These are phyloP conservation scores for Dryoscopus gambensis DNA, from an alignment of 2,113 vertebrate species.

Conservation along the genomic window DNA sequence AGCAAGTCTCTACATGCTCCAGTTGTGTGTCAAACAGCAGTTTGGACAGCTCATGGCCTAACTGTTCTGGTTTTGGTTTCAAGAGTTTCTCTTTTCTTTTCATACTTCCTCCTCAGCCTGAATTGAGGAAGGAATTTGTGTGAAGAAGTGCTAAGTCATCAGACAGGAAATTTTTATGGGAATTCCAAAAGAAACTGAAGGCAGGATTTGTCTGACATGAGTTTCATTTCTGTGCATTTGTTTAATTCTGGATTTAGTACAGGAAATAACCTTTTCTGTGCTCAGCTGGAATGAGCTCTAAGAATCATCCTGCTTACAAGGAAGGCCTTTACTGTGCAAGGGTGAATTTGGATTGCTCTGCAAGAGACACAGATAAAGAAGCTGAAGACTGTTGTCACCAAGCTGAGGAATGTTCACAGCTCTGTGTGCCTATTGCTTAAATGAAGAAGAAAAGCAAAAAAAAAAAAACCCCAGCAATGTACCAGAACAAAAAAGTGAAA, in stretches of 20 bases:
- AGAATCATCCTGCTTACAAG: background rate
- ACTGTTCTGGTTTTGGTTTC: background rate
- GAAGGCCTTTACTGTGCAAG: background rate
- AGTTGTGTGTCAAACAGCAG: background rate
- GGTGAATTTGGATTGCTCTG: background rate
- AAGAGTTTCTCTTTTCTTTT: background rate
- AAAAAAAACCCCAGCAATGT: rapidly evolving
- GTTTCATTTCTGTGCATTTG: background rate
- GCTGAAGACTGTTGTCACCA: background rate
- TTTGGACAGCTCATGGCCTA: background rate
- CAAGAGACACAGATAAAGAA: background rate
- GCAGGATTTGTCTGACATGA: background rate
- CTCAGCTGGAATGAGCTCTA: background rate
- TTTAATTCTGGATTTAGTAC: background rate
- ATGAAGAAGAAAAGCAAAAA: background rate
- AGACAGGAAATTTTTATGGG: background rate
- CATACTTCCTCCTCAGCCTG: background rate
- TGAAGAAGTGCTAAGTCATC: background rate
- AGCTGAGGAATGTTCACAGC: background rate
- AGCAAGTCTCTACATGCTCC: background rate
- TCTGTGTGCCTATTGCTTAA: background rate
- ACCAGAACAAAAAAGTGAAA: background rate
- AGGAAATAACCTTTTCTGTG: background rate
- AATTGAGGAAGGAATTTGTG: background rate
- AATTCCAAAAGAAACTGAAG: conserved; percentile 18